Conservation (phyloP, 2,888 invertebrate species). For the Euzophera pinguis region DNA sequence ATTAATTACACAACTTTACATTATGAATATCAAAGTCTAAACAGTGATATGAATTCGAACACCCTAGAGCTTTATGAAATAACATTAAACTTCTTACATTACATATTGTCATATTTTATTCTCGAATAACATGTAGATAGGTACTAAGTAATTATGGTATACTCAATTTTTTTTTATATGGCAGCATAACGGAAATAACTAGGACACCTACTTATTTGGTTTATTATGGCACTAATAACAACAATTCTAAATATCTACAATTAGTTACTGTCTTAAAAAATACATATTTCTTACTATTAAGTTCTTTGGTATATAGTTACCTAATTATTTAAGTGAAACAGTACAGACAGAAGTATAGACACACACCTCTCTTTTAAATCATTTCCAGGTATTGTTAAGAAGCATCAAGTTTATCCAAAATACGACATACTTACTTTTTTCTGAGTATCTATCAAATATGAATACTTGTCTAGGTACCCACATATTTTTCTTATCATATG, state of each 20-base stretch:
- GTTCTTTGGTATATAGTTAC: constrained; percentile 18
- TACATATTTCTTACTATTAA: not conserved
- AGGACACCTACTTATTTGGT: not conserved
- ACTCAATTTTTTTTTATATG: constrained; percentile 2
- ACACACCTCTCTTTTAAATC: no score
- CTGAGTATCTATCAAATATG: no score
- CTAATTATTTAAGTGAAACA: not conserved
- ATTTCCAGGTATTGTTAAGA: no score
- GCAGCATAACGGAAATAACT: constrained; percentile 3
- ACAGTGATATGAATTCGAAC: constrained; percentile 27
- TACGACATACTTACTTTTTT: no score
- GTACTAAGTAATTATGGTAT: constrained; percentile 31
- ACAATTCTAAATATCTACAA: constrained; percentile 11
- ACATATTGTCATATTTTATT: constrained; percentile 65
- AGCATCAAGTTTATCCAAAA: no score
- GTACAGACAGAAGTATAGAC: no score
- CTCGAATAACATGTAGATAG: not conserved
- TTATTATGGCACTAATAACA: constrained; percentile 18
- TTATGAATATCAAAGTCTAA: no score
- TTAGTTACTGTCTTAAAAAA: not conserved
- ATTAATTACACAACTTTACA: no score
- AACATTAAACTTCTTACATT: constrained; percentile 34
- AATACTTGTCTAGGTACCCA: no score
- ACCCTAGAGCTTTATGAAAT: constrained; percentile 23
- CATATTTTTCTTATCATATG: not conserved